Evolutionary conservation across 2,797 vertebrate species (phyloP).

Genomic region (Paguma larvata): DNA sequence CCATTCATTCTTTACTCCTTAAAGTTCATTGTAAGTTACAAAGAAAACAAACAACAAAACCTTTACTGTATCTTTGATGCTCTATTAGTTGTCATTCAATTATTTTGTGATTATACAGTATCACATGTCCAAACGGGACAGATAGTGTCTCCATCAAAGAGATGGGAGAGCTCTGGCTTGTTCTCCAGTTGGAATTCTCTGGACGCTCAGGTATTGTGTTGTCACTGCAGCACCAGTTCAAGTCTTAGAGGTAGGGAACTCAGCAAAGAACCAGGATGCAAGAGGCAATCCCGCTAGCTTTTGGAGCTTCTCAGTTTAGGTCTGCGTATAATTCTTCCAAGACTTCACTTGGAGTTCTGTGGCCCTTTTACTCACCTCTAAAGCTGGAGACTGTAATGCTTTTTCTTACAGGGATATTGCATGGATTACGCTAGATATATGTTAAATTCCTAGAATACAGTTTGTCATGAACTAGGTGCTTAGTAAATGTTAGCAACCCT

Average conservation of each 20-base stretch:
- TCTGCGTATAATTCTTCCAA: not conserved
- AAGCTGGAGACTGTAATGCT: not conserved
- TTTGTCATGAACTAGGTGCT: not conserved
- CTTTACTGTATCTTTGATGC: not conserved
- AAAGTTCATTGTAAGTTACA: slow-evolving; percentile 1
- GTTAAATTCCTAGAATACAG: not conserved
- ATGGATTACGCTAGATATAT: not conserved
- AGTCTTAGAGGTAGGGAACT: not conserved
- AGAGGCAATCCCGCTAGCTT: not conserved
- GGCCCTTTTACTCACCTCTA: not conserved
- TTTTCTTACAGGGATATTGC: not conserved
- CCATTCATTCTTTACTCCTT: not conserved
- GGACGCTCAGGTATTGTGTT: not conserved
- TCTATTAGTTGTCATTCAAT: not conserved
- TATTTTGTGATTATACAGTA: not conserved
- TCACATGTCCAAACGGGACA: not conserved
- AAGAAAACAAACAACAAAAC: not conserved
- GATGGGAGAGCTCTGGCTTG: not conserved
- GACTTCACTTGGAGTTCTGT: not conserved
- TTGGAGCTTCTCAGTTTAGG: not conserved
- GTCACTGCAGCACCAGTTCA: not conserved
- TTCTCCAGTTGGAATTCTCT: not conserved
- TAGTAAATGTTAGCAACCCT: not conserved
- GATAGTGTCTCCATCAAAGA: not conserved
- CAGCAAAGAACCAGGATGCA: not conserved